phyloP scores from a whole-genome alignment of 2,113 vertebrate species.

The Misgurnus anguillicaudatus region DNA sequence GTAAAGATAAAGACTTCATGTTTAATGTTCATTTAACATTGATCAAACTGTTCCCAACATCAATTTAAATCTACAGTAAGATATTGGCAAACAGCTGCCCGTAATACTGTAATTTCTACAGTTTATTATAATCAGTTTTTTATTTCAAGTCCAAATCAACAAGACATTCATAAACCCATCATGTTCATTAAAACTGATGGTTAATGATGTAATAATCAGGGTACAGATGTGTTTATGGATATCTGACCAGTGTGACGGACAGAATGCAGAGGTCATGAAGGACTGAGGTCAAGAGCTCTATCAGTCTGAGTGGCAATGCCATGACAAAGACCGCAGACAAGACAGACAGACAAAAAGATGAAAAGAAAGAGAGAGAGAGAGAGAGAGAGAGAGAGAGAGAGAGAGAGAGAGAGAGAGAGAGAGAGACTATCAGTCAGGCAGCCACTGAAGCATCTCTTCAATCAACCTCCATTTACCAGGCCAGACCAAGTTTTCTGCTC shows the following conservation, averaged over 20 bases:
- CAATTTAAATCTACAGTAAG: too few species aligned
- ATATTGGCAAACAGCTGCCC: too few species aligned
- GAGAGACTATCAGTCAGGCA: conserved; percentile 62
- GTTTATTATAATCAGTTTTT: too few species aligned
- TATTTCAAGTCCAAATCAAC: too few species aligned
- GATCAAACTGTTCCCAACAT: too few species aligned
- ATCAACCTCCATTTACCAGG: conserved; percentile 57
- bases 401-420: background rate
- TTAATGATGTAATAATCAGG: too few species aligned
- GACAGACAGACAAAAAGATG: background rate
- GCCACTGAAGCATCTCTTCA: conserved; percentile 58
- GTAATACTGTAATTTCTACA: too few species aligned
- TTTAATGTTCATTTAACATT: too few species aligned
- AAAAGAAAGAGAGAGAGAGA: conserved; percentile 1
- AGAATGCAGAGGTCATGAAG: conserved; percentile 39
- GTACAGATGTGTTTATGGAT: too few species aligned
- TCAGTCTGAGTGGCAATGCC: conserved; percentile 64
- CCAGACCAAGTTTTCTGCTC: conserved; percentile 54
- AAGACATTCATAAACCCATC: too few species aligned
- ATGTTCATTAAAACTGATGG: too few species aligned
- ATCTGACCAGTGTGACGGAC: conserved; percentile 6
- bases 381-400: background rate
- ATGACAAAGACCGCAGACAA: conserved; percentile 53
- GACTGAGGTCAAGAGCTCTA: conserved; percentile 57
- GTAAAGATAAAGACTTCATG: too few species aligned